Percentiles rank a stretch among this genome's conserved stretches.
phyloP scores from a whole-genome alignment of 2,797 vertebrate species.

The Hirundo rustica region DNA sequence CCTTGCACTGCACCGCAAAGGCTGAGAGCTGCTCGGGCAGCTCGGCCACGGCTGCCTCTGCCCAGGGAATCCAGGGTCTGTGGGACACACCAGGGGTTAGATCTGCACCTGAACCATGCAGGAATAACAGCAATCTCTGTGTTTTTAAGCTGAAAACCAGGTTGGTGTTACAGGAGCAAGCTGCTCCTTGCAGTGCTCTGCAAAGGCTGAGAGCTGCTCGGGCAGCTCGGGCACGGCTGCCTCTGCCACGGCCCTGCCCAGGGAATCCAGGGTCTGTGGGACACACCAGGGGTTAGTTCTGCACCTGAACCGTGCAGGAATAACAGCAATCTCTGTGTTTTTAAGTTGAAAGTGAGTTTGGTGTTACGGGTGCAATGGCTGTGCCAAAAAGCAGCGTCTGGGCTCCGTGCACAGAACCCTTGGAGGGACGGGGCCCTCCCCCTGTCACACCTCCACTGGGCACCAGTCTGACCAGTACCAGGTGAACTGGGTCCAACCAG shows the following conservation, averaged over 20 bases:
- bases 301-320: rapidly evolving
- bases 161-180: too few species aligned
- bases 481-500: not conserved
- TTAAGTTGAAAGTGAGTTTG: not conserved
- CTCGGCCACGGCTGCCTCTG: not conserved
- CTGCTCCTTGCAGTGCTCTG: too few species aligned
- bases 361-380: rapidly evolving
- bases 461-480: not conserved
- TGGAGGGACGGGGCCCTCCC: rapidly evolving
- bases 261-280: not conserved
- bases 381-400: rapidly evolving
- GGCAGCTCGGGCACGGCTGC: too few species aligned
- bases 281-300: not conserved
- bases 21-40: too few species aligned
- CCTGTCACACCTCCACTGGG: not conserved
- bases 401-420: rapidly evolving
- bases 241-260: not conserved
- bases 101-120: not conserved
- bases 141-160: too few species aligned
- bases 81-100: not conserved
- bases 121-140: not conserved
- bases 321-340: rapidly evolving
- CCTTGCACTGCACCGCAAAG: too few species aligned
- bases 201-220: too few species aligned
- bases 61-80: not conserved